phyloP scores from a whole-genome alignment of 2,113 vertebrate genomes.

The Heteronetta atricapilla region DNA sequence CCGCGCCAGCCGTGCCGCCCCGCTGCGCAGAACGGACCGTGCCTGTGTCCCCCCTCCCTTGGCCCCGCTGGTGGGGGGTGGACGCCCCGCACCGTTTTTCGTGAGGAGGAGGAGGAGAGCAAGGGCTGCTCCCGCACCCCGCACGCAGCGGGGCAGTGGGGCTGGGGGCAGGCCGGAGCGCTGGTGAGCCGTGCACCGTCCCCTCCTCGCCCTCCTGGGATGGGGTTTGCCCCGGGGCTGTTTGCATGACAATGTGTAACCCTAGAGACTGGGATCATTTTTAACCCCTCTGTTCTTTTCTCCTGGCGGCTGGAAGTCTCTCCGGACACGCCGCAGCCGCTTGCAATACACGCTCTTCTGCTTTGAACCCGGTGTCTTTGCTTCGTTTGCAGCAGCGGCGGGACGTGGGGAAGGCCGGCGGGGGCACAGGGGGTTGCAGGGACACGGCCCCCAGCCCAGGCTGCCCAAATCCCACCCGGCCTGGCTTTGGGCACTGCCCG shows the following conservation, averaged over 20 bases:
- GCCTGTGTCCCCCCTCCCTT: not conserved
- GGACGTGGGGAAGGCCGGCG: fast-evolving
- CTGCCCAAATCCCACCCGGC: not conserved
- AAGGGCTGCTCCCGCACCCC: not conserved
- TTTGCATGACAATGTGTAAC: constrained; percentile 70
- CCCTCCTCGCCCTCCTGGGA: not conserved
- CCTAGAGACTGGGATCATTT: constrained; percentile 63
- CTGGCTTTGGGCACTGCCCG: not conserved
- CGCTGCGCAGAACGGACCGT: not conserved
- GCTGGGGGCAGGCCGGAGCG: not conserved
- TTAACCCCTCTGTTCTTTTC: constrained; percentile 61
- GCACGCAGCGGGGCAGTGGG: not conserved
- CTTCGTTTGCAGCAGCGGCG: not conserved
- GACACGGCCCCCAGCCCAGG: not conserved
- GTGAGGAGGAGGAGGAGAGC: not conserved
- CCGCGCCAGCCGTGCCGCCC: not conserved
- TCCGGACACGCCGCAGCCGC: not conserved
- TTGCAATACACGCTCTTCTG: constrained; percentile 72
- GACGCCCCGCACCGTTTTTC: not conserved
- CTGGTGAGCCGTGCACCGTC: not conserved
- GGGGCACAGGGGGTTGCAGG: not conserved
- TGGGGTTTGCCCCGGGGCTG: not conserved
- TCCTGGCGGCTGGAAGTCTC: constrained; percentile 44
- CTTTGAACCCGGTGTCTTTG: constrained; percentile 56
- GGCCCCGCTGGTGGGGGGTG: not conserved